These are phyloP conservation scores for Caenorhabditis macrosperma DNA, from an alignment of 2,888 invertebrate species.

Conservation along the genomic window DNA sequence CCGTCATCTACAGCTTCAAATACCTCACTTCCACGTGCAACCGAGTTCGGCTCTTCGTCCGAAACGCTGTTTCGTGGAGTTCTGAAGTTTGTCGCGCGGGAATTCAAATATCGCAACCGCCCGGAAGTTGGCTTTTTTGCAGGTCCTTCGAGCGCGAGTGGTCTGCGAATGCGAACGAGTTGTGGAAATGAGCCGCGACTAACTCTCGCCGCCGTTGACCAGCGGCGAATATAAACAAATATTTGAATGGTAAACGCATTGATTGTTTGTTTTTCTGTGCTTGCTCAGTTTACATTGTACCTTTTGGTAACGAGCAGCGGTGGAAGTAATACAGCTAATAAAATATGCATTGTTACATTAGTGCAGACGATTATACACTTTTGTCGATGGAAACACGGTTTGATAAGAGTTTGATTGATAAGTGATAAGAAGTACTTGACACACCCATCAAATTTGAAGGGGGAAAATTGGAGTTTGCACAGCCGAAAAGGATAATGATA, in stretches of 20 bases:
- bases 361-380: no score
- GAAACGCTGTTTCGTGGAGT: constrained; percentile 55
- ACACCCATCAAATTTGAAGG: no score
- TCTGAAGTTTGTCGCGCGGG: constrained; percentile 28
- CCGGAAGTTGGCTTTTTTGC: background rate
- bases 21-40: constrained; percentile 49
- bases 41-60: constrained; percentile 43
- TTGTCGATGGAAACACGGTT: no score
- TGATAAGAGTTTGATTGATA: no score
- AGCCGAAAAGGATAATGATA: no score
- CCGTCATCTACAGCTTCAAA: constrained; percentile 28
- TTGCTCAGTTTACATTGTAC: constrained; percentile 26
- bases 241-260: constrained; percentile 14
- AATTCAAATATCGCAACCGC: background rate
- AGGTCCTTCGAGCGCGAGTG: constrained; percentile 42
- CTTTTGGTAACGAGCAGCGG: background rate
- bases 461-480: no score
- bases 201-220: constrained; percentile 21
- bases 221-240: constrained; percentile 24
- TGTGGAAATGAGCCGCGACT: constrained; percentile 34
- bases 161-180: constrained; percentile 43
- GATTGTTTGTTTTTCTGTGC: constrained; percentile 13
- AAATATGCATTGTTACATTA: no score
- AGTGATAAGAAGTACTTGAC: no score
- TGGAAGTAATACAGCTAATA: background rate